phyloP scores from a whole-genome alignment of 2,113 vertebrate genomes.

The Sterrhoptilus dennistouni region DNA sequence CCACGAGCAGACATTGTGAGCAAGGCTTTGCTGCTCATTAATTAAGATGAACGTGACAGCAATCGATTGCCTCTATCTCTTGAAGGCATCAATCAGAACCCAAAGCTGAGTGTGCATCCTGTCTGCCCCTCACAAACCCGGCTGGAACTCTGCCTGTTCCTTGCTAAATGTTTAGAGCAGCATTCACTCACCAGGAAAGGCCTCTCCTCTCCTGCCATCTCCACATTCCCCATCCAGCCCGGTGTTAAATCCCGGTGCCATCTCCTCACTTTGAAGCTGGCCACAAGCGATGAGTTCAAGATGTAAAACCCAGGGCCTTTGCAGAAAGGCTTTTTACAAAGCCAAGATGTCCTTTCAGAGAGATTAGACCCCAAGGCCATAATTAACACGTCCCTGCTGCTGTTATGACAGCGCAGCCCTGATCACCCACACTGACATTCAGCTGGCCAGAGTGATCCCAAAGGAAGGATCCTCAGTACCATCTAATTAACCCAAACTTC shows the following conservation, averaged over 20 bases:
- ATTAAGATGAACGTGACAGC: constrained; percentile 49
- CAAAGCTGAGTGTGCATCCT: neutral
- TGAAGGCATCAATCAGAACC: constrained; percentile 43
- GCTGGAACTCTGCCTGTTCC: neutral
- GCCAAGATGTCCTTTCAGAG: neutral
- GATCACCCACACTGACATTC: neutral
- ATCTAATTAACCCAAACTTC: neutral
- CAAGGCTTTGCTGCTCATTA: constrained; percentile 49
- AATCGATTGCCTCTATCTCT: constrained; percentile 14
- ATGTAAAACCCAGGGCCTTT: neutral
- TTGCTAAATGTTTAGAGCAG: constrained; percentile 16
- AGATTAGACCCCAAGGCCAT: neutral
- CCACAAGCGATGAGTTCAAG: neutral
- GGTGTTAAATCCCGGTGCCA: neutral
- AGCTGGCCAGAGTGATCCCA: neutral
- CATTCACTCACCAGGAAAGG: neutral
- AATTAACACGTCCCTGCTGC: neutral
- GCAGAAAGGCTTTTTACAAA: neutral
- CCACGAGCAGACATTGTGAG: neutral
- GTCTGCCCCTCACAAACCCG: neutral
- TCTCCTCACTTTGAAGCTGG: neutral
- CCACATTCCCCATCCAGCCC: fast-evolving
- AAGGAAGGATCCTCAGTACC: neutral
- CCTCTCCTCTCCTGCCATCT: neutral
- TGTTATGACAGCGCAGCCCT: neutral